Base-by-base conservation (phyloP, 2,797 vertebrate species). In the Gadopsis bispinosus region DNA sequence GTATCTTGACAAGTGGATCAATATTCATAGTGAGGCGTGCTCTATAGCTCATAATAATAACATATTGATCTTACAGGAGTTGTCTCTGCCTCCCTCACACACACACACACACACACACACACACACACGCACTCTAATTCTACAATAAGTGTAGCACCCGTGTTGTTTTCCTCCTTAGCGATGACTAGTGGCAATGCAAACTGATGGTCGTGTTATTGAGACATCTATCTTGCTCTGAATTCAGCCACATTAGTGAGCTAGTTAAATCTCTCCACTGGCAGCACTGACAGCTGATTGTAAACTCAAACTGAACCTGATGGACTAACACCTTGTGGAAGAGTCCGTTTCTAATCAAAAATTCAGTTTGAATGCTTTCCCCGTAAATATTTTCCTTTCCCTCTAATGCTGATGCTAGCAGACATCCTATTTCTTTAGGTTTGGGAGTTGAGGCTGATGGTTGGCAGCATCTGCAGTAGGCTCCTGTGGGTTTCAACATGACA, bases 401-500 rank as follows among this genome's bases (percentile, higher is more conserved):
- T 78, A 71, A 88, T 83, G 82, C 81, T 86, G 84, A 86, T 85
- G 85, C 83, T 79, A 58, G 80, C 75, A 87, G 78, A 89, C 88
- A 85, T 91, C 75, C 79, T 77, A 66, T 85, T 88, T 69, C 56
- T 62, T 83, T 75, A 59, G 55, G 87, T 78, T 45, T 54, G 90
- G 89, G 88, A 89, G 80, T 79, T 86, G 89, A 87, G 75, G 85
- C 81, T 91, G 88, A 90, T 88, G 81, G 80, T 91, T 85, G 80
- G 79, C 85, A 87, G 88, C 88, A 88, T 90, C 89, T 89, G 88
- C 78, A 81, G 77, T 33, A 66, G 85, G 80, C 86, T 94, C 91
- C 87, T 91, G 83, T 88, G 92, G 88, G 89, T 87, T 89, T 88
- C 83, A 84, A 61, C 79, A 79, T 93, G 92, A 94, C 93, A 93